phyloP scores from a whole-genome alignment of 2,113 vertebrate species.

The Anhinga anhinga region DNA sequence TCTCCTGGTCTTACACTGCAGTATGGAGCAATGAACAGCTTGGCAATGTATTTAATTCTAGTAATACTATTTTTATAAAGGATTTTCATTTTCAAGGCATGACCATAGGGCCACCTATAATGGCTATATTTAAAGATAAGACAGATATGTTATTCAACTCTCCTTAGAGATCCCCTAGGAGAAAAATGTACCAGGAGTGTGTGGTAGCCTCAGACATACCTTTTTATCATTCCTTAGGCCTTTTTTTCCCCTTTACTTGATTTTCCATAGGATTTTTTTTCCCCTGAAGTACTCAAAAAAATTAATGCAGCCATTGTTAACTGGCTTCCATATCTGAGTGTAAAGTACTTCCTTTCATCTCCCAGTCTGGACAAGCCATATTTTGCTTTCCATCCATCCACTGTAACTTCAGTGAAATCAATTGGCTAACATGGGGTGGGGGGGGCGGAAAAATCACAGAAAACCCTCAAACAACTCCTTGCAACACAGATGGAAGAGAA shows the following conservation, averaged over 20 bases:
- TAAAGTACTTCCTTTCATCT: neutral
- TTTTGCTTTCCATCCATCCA: neutral
- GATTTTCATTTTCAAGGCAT: conserved; percentile 43
- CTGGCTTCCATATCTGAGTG: neutral
- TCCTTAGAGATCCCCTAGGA: conserved; percentile 1
- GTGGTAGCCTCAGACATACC: neutral
- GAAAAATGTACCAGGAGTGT: neutral
- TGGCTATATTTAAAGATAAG: conserved; percentile 49
- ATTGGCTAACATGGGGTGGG: neutral
- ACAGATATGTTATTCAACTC: conserved; percentile 32
- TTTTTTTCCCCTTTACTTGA: neutral
- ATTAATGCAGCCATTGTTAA: neutral
- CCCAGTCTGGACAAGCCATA: neutral
- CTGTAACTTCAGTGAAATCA: neutral
- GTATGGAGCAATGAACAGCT: neutral
- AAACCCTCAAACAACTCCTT: neutral
- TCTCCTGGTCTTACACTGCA: neutral
- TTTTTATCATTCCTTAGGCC: neutral
- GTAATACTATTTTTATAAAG: conserved; percentile 47
- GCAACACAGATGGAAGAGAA: neutral
- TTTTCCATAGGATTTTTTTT: neutral
- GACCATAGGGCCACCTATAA: conserved; percentile 15
- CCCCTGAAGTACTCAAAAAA: neutral
- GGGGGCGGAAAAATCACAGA: neutral
- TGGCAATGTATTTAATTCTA: conserved; percentile 50